Evolutionary conservation across 2,113 vertebrate species (phyloP).

Genomic region (Orthonyx spaldingii): DNA sequence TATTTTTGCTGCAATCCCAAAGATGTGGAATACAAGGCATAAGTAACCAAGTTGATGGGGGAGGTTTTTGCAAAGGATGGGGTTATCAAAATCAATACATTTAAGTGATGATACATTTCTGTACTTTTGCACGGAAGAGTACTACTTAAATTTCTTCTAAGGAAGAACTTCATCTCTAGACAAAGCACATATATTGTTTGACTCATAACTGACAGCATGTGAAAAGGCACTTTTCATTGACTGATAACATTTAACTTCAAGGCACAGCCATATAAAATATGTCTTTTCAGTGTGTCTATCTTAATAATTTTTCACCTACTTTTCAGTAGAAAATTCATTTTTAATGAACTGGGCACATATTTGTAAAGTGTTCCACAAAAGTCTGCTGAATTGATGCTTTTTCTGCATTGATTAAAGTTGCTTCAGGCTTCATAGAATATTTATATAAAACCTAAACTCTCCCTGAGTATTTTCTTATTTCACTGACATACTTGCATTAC

Average conservation of each 20-base stretch:
- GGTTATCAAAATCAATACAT: background rate
- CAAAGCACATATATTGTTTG: background rate
- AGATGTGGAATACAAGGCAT: background rate
- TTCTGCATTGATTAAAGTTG: background rate
- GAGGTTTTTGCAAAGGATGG: background rate
- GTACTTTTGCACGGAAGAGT: background rate
- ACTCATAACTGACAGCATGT: background rate
- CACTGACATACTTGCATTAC: background rate
- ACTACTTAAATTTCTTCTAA: background rate
- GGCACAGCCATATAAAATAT: no score
- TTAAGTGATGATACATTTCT: background rate
- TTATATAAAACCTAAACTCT: background rate
- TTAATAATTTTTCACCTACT: background rate
- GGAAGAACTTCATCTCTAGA: background rate
- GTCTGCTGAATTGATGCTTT: background rate
- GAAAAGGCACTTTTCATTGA: background rate
- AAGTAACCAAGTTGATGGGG: background rate
- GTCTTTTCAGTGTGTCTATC: background rate
- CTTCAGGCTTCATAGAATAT: background rate
- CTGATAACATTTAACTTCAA: background rate
- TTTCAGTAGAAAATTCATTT: background rate
- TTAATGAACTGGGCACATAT: background rate
- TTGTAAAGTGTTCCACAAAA: background rate
- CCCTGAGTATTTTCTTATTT: background rate
- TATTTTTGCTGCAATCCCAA: conserved; percentile 28